Conservation (phyloP, 1,140 invertebrate genomes). For the Anadara kagoshimensis region DNA sequence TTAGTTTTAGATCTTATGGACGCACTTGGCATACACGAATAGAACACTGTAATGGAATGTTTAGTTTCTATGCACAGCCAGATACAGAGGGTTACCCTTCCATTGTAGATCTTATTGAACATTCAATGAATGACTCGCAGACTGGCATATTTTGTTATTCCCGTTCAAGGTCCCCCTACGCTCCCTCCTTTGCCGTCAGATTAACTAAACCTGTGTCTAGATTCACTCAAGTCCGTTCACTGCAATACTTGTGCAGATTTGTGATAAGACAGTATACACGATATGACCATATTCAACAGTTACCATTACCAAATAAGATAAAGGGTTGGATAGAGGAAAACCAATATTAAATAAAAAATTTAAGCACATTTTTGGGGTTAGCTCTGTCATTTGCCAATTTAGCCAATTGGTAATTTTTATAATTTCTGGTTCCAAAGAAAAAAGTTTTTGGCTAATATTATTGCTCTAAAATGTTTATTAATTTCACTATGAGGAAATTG, state of each 20-base stretch:
- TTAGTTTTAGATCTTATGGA: slow-evolving; percentile 85
- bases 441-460: too few species aligned
- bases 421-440: too few species aligned
- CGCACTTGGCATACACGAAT: slow-evolving; percentile 83
- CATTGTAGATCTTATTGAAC: slow-evolving; percentile 82
- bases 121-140: slow-evolving; percentile 82
- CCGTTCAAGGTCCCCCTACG: slow-evolving; percentile 79
- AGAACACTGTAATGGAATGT: slow-evolving; percentile 81
- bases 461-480: too few species aligned
- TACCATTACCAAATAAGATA: slow-evolving; percentile 82
- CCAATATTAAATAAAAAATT: slow-evolving; percentile 70
- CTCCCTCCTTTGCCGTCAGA: slow-evolving; percentile 82
- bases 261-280: slow-evolving; percentile 84
- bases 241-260: slow-evolving; percentile 86
- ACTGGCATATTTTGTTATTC: slow-evolving; percentile 85
- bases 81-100: slow-evolving; percentile 81
- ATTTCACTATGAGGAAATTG: too few species aligned
- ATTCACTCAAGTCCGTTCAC: slow-evolving; percentile 82
- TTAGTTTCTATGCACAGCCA: slow-evolving; percentile 81
- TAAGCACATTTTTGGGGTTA: too few species aligned
- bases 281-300: slow-evolving; percentile 82
- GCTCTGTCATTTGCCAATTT: too few species aligned
- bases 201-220: slow-evolving; percentile 86
- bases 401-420: too few species aligned
- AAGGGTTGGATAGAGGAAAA: slow-evolving; percentile 77